Conservation (phyloP, 2,888 invertebrate species). For the Pachymerium ferrugineum region DNA sequence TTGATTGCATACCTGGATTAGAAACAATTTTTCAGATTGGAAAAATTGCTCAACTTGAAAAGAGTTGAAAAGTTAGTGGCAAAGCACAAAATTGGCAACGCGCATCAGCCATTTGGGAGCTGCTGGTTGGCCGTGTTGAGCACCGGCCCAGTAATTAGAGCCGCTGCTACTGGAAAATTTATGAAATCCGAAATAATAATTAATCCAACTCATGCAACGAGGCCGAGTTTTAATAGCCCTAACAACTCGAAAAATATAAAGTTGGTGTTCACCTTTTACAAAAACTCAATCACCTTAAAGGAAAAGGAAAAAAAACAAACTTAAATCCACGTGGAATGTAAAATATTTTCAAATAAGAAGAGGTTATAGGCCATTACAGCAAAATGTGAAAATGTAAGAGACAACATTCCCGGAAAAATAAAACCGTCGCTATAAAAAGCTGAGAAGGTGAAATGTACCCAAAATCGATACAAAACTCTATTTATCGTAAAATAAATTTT, state of each 20-base stretch:
- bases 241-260: neutral
- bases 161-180: neutral
- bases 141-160: neutral
- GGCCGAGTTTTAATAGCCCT: neutral
- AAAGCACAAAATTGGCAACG: neutral
- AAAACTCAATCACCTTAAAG: neutral
- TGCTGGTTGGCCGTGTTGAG: neutral
- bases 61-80: neutral
- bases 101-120: neutral
- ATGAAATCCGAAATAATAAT: constrained; percentile 20
- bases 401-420: neutral
- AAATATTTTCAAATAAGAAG: constrained; percentile 7
- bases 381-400: constrained; percentile 9
- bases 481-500: too few species aligned
- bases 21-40: too few species aligned
- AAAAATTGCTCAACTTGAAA: neutral
- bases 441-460: too few species aligned
- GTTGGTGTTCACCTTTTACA: neutral
- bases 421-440: too few species aligned
- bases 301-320: neutral
- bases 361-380: neutral
- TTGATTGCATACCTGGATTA: too few species aligned
- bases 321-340: constrained; percentile 10
- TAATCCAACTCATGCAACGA: neutral
- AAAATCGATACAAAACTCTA: too few species aligned